Percentiles rank a stretch among this genome's conserved stretches.
Evolutionary conservation across 1,140 invertebrate species (phyloP).

Genomic region (Tachypleus tridentatus): DNA sequence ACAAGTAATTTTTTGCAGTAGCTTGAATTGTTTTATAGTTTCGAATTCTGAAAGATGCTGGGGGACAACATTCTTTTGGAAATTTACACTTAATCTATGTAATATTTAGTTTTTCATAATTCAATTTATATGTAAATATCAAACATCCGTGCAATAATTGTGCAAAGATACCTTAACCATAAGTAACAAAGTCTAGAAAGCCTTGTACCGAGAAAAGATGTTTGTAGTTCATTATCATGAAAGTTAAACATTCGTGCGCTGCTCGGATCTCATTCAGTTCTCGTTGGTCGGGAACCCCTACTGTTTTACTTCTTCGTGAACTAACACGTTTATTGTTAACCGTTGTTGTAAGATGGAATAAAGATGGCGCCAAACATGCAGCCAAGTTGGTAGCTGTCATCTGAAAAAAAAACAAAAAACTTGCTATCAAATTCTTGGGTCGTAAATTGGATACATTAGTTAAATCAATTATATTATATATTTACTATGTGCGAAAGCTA

Average conservation of each 20-base stretch:
- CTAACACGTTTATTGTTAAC: constrained; percentile 37
- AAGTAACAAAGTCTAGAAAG: constrained; percentile 1
- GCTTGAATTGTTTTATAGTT: too few relatives aligned
- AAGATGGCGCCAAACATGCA: constrained; percentile 79
- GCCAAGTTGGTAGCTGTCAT: constrained; percentile 91
- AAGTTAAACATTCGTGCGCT: constrained; percentile 74
- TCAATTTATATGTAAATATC: too few relatives aligned
- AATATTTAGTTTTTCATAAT: too few relatives aligned
- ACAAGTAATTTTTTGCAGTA: too few relatives aligned
- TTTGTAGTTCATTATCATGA: constrained; percentile 63
- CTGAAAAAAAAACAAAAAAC: constrained; percentile 33
- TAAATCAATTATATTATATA: too few relatives aligned
- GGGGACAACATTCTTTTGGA: too few relatives aligned
- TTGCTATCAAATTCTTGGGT: neutral
- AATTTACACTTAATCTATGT: too few relatives aligned
- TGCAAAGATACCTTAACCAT: too few relatives aligned
- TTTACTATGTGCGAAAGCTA: too few relatives aligned
- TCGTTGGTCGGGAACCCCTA: constrained; percentile 48
- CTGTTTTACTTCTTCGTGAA: constrained; percentile 44
- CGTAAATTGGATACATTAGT: too few relatives aligned
- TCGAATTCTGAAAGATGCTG: too few relatives aligned
- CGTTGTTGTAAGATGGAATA: constrained; percentile 50
- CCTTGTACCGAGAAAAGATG: constrained; percentile 60
- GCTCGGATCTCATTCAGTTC: constrained; percentile 78
- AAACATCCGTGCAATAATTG: too few relatives aligned